Conservation (phyloP, 1,140 invertebrate genomes). For the Drosophila rhopaloa region DNA sequence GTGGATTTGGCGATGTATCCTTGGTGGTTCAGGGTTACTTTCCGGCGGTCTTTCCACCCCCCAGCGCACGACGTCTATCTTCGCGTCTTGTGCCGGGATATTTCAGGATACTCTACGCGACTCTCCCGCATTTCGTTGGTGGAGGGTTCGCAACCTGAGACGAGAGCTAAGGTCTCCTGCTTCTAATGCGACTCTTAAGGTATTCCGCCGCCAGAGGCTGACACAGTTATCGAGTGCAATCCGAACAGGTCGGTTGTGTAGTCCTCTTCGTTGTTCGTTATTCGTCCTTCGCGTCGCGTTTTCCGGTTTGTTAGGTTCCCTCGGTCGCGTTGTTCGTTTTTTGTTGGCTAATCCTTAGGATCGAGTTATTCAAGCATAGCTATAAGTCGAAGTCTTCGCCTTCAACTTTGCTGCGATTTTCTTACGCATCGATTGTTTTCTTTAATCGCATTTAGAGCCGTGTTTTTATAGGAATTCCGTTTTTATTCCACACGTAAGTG, state of each 20-base stretch:
- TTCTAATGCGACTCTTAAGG: constrained; percentile 40
- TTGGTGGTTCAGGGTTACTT: constrained; percentile 60
- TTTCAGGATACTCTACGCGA: constrained; percentile 20
- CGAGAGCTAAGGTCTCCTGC: constrained; percentile 8
- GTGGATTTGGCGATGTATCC: constrained; percentile 45
- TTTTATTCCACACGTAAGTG: constrained; percentile 56
- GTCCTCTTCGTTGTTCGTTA: constrained; percentile 17
- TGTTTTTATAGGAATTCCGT: constrained; percentile 14
- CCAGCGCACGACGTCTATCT: constrained; percentile 48
- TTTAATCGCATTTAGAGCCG: constrained; percentile 54
- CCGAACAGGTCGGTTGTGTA: constrained; percentile 81
- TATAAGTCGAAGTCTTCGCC: constrained; percentile 22
- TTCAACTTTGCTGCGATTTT: constrained; percentile 24
- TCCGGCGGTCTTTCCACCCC: constrained; percentile 47
- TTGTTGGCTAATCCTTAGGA: constrained; percentile 57
- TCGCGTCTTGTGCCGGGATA: constrained; percentile 54
- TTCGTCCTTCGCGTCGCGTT: constrained; percentile 59
- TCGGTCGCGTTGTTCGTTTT: constrained; percentile 35
- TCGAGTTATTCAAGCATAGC: constrained; percentile 43
- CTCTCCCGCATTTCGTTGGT: constrained; percentile 44
- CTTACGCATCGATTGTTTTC: constrained; percentile 35
- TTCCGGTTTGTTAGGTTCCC: constrained; percentile 50
- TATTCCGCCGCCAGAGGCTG: constrained; percentile 70
- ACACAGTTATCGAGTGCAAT: constrained; percentile 84
- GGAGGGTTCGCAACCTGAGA: constrained; percentile 50